Conservation (phyloP, 2,797 vertebrate genomes). For the Takifugu ocellatus region DNA sequence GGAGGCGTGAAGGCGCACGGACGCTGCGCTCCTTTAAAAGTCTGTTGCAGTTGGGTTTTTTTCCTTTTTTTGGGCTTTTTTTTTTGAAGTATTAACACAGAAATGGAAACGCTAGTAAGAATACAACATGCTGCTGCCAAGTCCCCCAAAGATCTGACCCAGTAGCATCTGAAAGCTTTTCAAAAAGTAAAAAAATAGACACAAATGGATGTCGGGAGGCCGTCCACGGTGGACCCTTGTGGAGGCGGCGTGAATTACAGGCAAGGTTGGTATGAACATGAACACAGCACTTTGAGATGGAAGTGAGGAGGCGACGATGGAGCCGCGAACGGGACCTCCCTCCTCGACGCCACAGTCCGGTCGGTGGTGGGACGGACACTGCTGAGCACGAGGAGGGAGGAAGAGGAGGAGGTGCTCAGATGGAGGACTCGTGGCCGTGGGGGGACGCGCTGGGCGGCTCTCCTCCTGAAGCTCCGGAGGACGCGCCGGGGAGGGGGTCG, state of each 20-base stretch:
- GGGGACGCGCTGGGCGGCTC: constrained; percentile 69
- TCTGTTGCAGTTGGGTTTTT: constrained; percentile 40
- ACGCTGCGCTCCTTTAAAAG: constrained; percentile 51
- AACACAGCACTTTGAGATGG: constrained; percentile 40
- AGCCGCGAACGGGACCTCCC: constrained; percentile 40
- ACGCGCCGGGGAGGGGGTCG: constrained; percentile 39
- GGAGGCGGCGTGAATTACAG: constrained; percentile 54
- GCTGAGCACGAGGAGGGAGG: constrained; percentile 26
- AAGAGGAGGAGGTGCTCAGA: constrained; percentile 69
- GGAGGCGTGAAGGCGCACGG: constrained; percentile 53
- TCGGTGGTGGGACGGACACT: constrained; percentile 41
- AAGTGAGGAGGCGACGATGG: constrained; percentile 21
- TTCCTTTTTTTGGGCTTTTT: not conserved
- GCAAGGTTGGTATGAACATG: constrained; percentile 60
- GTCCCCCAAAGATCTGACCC: constrained; percentile 35
- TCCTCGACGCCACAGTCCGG: constrained; percentile 42
- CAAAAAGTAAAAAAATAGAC: constrained; percentile 41
- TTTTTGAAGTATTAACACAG: constrained; percentile 24
- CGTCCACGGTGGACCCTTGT: constrained; percentile 27
- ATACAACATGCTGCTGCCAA: constrained; percentile 53
- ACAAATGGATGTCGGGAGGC: constrained; percentile 37
- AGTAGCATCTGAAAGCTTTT: constrained; percentile 41
- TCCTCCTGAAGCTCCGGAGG: constrained; percentile 44
- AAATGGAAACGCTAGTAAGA: constrained; percentile 49
- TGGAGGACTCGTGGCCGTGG: constrained; percentile 76